phyloP scores from a whole-genome alignment of 1,140 invertebrate species.

The Drosophila auraria region DNA sequence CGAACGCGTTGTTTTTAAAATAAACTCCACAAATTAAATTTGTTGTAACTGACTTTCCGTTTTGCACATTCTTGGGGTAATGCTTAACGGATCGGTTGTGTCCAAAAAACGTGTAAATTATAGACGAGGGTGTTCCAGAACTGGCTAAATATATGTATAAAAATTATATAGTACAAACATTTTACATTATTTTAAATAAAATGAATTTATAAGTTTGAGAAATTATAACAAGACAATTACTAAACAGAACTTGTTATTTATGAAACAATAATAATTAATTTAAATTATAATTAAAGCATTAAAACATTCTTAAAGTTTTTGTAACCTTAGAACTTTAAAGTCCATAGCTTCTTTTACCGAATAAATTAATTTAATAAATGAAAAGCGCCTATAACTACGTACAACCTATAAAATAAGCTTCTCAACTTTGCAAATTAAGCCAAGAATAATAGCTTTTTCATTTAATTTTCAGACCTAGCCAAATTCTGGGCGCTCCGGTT shows the following conservation, averaged over 20 bases:
- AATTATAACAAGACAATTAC: neutral
- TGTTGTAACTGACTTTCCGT: conserved; percentile 19
- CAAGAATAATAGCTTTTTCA: neutral
- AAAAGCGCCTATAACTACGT: neutral
- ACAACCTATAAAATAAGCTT: neutral
- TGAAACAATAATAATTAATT: no score
- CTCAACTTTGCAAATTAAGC: neutral
- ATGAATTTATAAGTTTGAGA: neutral
- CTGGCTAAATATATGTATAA: neutral
- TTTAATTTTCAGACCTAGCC: neutral
- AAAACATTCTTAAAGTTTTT: no score
- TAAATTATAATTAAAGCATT: no score
- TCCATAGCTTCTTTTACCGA: no score
- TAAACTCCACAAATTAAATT: conserved; percentile 17
- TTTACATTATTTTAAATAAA: no score
- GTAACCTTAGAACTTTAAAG: no score
- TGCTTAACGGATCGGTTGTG: conserved; percentile 9
- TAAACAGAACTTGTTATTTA: neutral
- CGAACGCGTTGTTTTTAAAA: conserved; percentile 41
- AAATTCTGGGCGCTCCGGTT: conserved; percentile 1
- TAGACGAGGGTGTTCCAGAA: neutral
- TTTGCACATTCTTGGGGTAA: conserved; percentile 55
- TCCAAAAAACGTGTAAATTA: neutral
- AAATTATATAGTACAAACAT: no score
- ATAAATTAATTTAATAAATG: neutral